phyloP scores from a whole-genome alignment of 2,797 vertebrate genomes.

The Hephaestus fuliginosus region DNA sequence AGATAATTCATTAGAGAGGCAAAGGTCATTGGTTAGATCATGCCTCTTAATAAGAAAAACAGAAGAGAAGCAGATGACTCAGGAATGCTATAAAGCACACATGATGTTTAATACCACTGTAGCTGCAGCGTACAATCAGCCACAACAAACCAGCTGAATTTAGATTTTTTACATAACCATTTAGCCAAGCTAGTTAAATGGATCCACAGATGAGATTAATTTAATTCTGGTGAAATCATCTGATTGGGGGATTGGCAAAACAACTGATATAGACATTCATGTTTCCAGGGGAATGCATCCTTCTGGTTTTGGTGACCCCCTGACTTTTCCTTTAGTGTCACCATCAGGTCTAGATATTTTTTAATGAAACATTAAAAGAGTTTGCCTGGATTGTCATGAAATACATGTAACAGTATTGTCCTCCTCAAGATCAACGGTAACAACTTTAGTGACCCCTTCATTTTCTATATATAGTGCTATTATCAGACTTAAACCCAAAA shows the following conservation, averaged over 20 bases:
- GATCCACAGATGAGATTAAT: not conserved
- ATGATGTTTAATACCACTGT: not conserved
- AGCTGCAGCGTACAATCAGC: not conserved
- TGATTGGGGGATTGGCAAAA: not conserved
- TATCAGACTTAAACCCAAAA: not conserved
- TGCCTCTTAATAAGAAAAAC: not conserved
- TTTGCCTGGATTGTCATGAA: not conserved
- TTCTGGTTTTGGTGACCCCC: not conserved
- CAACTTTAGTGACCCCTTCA: not conserved
- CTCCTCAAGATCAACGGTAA: not conserved
- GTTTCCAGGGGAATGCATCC: not conserved
- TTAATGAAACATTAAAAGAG: too few relatives aligned
- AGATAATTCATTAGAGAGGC: slow-evolving; percentile 24
- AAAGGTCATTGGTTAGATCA: not conserved
- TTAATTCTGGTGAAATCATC: not conserved
- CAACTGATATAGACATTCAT: not conserved
- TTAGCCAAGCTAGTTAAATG: not conserved
- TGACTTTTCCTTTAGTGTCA: not conserved
- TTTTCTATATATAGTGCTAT: not conserved
- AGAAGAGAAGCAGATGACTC: not conserved
- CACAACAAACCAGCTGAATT: not conserved
- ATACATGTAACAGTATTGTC: not conserved
- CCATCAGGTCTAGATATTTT: not conserved
- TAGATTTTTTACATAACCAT: not conserved
- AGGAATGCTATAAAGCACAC: not conserved